phyloP scores from a whole-genome alignment of 2,888 invertebrate genomes.

The Drosophila birchii region DNA sequence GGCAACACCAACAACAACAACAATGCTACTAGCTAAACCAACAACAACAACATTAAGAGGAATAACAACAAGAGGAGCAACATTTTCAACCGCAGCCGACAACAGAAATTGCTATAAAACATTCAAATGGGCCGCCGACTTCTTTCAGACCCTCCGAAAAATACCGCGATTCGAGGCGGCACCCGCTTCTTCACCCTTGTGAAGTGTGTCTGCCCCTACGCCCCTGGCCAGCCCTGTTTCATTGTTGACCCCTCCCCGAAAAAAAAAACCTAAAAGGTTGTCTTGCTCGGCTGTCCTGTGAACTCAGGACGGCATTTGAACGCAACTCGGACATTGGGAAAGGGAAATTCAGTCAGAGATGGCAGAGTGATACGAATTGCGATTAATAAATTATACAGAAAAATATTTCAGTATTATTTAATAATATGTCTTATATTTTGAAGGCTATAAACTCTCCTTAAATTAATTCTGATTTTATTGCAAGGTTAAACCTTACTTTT shows the following conservation, averaged over 20 bases:
- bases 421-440: background rate
- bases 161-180: slow-evolving; percentile 37
- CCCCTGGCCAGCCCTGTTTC: slow-evolving; percentile 10
- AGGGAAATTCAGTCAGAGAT: slow-evolving; percentile 9
- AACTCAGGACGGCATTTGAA: slow-evolving; percentile 20
- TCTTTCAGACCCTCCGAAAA: slow-evolving; percentile 47
- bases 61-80: slow-evolving; percentile 42
- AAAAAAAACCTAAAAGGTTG: slow-evolving; percentile 22
- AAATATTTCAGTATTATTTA: background rate
- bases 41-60: slow-evolving; percentile 44
- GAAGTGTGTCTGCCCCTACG: slow-evolving; percentile 4
- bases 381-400: background rate
- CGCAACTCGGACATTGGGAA: slow-evolving; percentile 16
- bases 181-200: slow-evolving; percentile 9
- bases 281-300: slow-evolving; percentile 35
- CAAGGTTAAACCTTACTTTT: background rate
- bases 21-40: slow-evolving; percentile 34
- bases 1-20: slow-evolving; percentile 40
- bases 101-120: slow-evolving; percentile 54
- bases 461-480: background rate
- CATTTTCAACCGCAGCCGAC: slow-evolving; percentile 37
- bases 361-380: slow-evolving; percentile 20
- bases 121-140: slow-evolving; percentile 50
- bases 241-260: slow-evolving; percentile 22
- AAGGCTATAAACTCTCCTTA: too few species aligned